Percentiles rank a stretch among this genome's conserved stretches.
Conservation (phyloP, 2,113 vertebrate genomes). For the Neotoma lepida region DNA sequence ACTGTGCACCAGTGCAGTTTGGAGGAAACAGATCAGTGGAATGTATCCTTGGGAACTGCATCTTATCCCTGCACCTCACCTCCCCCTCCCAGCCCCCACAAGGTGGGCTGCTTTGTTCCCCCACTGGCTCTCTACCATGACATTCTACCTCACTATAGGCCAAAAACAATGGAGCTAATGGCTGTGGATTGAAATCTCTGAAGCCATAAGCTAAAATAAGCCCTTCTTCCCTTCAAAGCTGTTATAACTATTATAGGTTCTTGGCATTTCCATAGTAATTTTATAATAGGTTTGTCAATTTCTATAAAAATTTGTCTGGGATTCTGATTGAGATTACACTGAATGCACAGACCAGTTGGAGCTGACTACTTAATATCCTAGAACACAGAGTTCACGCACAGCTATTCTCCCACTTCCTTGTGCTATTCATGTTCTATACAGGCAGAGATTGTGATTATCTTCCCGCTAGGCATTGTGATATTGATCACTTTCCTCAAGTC, state of each 20-base stretch:
- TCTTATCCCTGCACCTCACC: background rate
- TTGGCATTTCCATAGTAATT: conserved; percentile 25
- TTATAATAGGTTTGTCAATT: conserved; percentile 34
- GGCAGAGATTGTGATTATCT: background rate
- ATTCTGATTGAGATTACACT: background rate
- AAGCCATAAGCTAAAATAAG: background rate
- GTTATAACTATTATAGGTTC: conserved; percentile 35
- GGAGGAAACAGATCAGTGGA: background rate
- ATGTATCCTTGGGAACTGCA: background rate
- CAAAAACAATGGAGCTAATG: background rate
- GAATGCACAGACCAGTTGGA: background rate
- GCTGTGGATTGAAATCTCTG: background rate
- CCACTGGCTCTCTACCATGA: background rate
- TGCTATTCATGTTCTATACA: background rate
- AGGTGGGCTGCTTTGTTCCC: background rate
- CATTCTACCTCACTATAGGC: background rate
- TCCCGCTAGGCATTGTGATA: background rate
- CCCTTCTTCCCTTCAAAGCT: background rate
- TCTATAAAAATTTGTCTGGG: conserved; percentile 28
- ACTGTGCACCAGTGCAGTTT: background rate
- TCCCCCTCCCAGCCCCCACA: background rate
- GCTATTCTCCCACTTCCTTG: background rate
- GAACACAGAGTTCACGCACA: background rate
- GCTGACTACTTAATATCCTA: background rate
- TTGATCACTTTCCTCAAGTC: conserved; percentile 13